Evolutionary conservation across 2,797 vertebrate species (phyloP), one percentile per base, ranked within the genome.

Genomic region (Telmatherina bonti): DNA sequence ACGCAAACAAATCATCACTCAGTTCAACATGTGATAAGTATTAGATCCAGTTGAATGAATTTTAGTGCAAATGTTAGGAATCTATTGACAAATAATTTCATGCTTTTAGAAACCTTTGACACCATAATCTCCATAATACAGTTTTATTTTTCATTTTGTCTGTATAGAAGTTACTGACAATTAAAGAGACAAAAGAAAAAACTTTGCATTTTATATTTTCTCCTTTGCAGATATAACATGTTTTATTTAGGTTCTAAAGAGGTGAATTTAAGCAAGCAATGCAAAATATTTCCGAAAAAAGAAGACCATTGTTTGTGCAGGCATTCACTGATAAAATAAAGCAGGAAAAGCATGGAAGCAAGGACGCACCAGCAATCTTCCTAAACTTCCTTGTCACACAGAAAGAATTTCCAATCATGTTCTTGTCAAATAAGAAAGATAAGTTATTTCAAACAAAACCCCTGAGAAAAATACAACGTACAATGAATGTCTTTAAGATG

Each of bases 241-340:
- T 72, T 84, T 76, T 67, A 72, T 79, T 31, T 76, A 70, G 41
- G 72, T 66, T 74, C 62, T 81, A 81, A 88, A 82, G 41, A 33
- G 54, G 81, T 62, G 76, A 74, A 77, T 70, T 78, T 33, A 76
- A 68, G 3, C 64, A 68, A 82, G 63, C 47, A 24, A 83, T 74
- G 83, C 70, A 81, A 74, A 62, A 72, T n/a, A 79, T 83, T 68
- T 53, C 59, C 66, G 45, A 36, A 81, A n/a, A 85, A 88, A 77
- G 70, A 79, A 82, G 52, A 65, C 30, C 45, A 72, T 85, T 85
- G 81, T 82, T 77, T 80, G 70, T 68, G 77, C 52, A 70, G 74
- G 2, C 12, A 79, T 72, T 84, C 58, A 30, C 58, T 84, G 73
- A 70, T 83, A 71, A 88, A 89, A 81, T 84, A 83, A 82, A 87